Conservation (phyloP, 1,140 invertebrate genomes). For the Antheraea mylitta region DNA sequence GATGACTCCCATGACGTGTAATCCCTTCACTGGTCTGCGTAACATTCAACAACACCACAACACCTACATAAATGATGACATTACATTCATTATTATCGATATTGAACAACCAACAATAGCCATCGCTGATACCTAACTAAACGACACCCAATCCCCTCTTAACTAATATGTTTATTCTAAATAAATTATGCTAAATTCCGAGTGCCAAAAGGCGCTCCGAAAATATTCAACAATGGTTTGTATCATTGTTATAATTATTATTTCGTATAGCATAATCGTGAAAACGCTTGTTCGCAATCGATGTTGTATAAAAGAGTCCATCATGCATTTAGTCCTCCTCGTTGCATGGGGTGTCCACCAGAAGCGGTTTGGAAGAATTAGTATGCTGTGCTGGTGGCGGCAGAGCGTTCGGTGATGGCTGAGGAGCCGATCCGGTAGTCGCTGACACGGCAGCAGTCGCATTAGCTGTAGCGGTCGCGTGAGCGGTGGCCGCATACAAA, state of each 20-base stretch:
- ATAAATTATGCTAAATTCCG: slow-evolving; percentile 64
- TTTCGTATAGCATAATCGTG: slow-evolving; percentile 23
- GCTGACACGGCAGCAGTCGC: slow-evolving; percentile 41
- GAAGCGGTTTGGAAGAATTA: slow-evolving; percentile 54
- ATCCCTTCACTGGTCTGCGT: slow-evolving; percentile 45
- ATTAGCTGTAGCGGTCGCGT: slow-evolving; percentile 54
- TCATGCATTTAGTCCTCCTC: slow-evolving; percentile 56
- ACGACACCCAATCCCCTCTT: slow-evolving; percentile 67
- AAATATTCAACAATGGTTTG: slow-evolving; percentile 51
- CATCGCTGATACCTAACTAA: slow-evolving; percentile 56
- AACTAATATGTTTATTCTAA: slow-evolving; percentile 56
- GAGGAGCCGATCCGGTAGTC: slow-evolving; percentile 35
- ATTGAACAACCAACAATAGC: slow-evolving; percentile 65
- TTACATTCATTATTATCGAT: slow-evolving; percentile 59
- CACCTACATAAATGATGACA: slow-evolving; percentile 56
- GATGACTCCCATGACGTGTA: slow-evolving; percentile 27
- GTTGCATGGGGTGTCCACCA: slow-evolving; percentile 67
- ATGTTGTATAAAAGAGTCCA: slow-evolving; percentile 7
- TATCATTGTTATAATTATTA: slow-evolving; percentile 26
- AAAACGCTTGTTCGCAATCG: slow-evolving; percentile 22
- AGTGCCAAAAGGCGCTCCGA: slow-evolving; percentile 59
- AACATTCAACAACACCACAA: slow-evolving; percentile 52
- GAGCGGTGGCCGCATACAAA: slow-evolving; percentile 65
- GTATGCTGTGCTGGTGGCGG: slow-evolving; percentile 45
- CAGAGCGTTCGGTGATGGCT: slow-evolving; percentile 52